Evolutionary conservation across 2,888 invertebrate species (phyloP).

Genomic region (Bursaphelenchus okinawaensis): DNA sequence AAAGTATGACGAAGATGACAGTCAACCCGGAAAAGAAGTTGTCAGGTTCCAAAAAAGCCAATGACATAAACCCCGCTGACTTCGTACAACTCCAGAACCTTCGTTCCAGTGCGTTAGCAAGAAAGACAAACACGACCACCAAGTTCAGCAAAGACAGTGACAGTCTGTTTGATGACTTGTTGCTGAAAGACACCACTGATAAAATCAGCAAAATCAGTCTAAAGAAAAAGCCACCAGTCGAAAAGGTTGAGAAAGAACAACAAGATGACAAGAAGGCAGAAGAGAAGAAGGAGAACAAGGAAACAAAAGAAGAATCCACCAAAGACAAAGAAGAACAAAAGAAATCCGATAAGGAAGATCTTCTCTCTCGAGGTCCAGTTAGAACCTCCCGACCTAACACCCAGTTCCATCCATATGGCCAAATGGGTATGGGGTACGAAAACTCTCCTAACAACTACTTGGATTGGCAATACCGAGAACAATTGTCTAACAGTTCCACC

Average conservation of each 20-base stretch:
- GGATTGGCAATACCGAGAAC: constrained; percentile 25
- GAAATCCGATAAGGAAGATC: constrained; percentile 32
- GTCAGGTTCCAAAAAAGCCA: background rate
- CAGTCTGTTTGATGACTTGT: constrained; percentile 46
- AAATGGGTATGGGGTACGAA: background rate
- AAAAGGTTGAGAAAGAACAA: constrained; percentile 19
- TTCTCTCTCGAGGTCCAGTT: constrained; percentile 53
- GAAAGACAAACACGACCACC: constrained; percentile 53
- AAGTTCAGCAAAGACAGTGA: constrained; percentile 45
- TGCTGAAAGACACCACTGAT: constrained; percentile 21
- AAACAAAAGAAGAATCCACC: constrained; percentile 19
- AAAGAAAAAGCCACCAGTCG: constrained; percentile 11
- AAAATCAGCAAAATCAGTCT: background rate
- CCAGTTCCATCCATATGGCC: constrained; percentile 32
- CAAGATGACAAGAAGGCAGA: constrained; percentile 23
- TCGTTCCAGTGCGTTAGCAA: constrained; percentile 51
- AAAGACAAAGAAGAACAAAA: constrained; percentile 19
- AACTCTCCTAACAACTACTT: constrained; percentile 29
- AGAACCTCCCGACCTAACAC: constrained; percentile 26
- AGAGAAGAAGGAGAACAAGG: constrained; percentile 23
- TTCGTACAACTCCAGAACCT: constrained; percentile 52
- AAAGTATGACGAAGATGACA: constrained; percentile 11
- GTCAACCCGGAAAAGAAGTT: background rate
- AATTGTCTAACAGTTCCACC: constrained; percentile 41
- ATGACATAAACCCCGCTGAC: constrained; percentile 40